Percentiles rank a stretch among this genome's conserved stretches.
These are phyloP conservation scores for Drosophila nigritarsus DNA, from an alignment of 2,888 invertebrate species.

Conservation along the genomic window DNA sequence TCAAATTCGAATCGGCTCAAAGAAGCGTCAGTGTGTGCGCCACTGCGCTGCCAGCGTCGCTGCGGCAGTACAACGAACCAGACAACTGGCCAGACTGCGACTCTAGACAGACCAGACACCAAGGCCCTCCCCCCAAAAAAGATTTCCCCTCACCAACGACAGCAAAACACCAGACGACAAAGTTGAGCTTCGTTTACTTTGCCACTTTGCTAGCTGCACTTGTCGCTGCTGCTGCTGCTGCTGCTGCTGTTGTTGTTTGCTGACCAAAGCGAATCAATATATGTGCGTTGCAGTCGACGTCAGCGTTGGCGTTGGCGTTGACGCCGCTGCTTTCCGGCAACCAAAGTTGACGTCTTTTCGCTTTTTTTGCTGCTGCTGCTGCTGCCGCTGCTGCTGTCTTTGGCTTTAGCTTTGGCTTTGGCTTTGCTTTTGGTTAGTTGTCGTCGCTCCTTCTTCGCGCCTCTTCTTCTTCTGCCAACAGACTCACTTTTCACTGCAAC, in stretches of 20 bases:
- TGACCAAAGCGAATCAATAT: constrained; percentile 79
- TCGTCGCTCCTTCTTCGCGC: constrained; percentile 14
- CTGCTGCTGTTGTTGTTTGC: constrained; percentile 4
- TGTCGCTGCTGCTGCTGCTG: constrained; percentile 35
- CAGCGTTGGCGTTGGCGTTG: constrained; percentile 10
- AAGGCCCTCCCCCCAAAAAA: background rate
- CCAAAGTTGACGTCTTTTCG: constrained; percentile 72
- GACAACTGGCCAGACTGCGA: constrained; percentile 53
- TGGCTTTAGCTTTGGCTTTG: constrained; percentile 29
- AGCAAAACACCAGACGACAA: constrained; percentile 22
- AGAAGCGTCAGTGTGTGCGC: constrained; percentile 43
- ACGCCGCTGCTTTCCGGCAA: constrained; percentile 48
- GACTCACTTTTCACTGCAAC: constrained; percentile 74
- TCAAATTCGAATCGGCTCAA: constrained; percentile 75
- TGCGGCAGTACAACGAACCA: constrained; percentile 65
- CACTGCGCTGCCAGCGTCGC: constrained; percentile 34
- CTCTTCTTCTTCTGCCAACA: constrained; percentile 38
- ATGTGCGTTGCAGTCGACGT: constrained; percentile 48
- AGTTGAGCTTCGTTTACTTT: constrained; percentile 39
- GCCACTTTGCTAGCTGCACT: constrained; percentile 59
- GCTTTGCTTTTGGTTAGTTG: constrained; percentile 21
- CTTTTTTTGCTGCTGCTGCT: constrained; percentile 58
- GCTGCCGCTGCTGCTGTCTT: constrained; percentile 23
- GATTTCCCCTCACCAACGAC: background rate
- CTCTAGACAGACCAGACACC: constrained; percentile 25